Evolutionary conservation across 1,140 invertebrate genomes (phyloP).

Genomic region (Ptiloglossa arizonensis): DNA sequence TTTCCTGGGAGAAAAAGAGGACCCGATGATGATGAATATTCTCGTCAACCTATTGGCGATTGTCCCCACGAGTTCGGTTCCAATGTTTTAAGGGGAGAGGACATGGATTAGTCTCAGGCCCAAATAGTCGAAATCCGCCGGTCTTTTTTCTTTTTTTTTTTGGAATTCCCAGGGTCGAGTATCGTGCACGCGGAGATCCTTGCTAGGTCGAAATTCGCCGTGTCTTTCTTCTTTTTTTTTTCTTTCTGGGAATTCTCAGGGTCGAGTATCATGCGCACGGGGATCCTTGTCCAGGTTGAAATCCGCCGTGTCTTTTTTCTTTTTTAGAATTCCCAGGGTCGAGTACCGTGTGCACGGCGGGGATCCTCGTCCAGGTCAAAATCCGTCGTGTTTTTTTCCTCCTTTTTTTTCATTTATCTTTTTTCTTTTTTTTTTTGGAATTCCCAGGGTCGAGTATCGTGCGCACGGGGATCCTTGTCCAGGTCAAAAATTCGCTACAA

Average conservation of each 20-base stretch:
- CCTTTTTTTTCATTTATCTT: neutral
- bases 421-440: neutral
- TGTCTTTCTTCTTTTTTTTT: neutral
- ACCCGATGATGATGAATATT: too few relatives aligned
- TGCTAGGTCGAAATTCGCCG: neutral
- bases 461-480: neutral
- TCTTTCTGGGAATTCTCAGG: neutral
- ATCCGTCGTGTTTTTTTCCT: neutral
- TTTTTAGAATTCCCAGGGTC: too few relatives aligned
- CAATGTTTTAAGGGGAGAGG: too few relatives aligned
- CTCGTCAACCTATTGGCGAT: too few relatives aligned
- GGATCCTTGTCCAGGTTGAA: slow-evolving; percentile 15
- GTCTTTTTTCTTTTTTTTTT: neutral
- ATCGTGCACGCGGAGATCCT: too few relatives aligned
- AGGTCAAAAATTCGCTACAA: slow-evolving; percentile 33
- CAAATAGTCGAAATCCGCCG: neutral
- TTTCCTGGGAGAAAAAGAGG: too few relatives aligned
- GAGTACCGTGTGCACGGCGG: neutral
- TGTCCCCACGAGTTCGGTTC: too few relatives aligned
- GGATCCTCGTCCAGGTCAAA: neutral
- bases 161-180: too few relatives aligned
- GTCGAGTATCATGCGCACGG: neutral
- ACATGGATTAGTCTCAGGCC: too few relatives aligned
- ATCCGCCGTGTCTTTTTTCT: neutral
- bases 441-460: too few relatives aligned